Evolutionary conservation across 2,888 invertebrate species (phyloP).

Genomic region (Drosophila borborema): DNA sequence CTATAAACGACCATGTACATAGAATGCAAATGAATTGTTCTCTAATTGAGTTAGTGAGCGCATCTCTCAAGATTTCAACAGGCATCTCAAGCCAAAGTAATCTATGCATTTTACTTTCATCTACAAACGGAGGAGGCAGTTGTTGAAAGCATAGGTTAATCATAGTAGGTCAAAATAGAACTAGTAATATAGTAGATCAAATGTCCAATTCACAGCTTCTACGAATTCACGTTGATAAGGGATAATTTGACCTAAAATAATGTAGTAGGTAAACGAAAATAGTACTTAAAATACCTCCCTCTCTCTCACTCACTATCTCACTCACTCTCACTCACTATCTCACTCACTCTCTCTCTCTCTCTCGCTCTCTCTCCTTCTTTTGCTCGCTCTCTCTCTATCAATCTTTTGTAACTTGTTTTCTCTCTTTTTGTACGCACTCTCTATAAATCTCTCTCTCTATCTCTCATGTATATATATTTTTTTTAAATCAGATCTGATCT

Average conservation of each 20-base stretch:
- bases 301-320: not conserved
- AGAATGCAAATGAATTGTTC: slow-evolving; percentile 1
- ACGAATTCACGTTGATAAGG: no score
- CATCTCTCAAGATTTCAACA: slow-evolving; percentile 1
- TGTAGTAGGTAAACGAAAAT: no score
- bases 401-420: no score
- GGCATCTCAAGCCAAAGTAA: slow-evolving; percentile 8
- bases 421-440: not conserved
- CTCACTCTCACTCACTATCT: not conserved
- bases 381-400: not conserved
- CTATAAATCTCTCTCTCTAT: not conserved
- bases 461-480: no score
- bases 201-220: no score
- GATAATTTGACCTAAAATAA: no score
- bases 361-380: no score
- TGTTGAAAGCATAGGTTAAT: no score
- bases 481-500: not conserved
- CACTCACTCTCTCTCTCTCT: not conserved
- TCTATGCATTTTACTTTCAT: not conserved
- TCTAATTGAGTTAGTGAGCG: slow-evolving; percentile 10
- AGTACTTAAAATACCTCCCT: not conserved
- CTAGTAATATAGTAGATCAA: no score
- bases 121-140: not conserved
- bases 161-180: no score
- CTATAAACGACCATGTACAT: slow-evolving; percentile 2